Evolutionary conservation across 2,888 invertebrate species (phyloP).

Genomic region (Cryptocephalus moraei): DNA sequence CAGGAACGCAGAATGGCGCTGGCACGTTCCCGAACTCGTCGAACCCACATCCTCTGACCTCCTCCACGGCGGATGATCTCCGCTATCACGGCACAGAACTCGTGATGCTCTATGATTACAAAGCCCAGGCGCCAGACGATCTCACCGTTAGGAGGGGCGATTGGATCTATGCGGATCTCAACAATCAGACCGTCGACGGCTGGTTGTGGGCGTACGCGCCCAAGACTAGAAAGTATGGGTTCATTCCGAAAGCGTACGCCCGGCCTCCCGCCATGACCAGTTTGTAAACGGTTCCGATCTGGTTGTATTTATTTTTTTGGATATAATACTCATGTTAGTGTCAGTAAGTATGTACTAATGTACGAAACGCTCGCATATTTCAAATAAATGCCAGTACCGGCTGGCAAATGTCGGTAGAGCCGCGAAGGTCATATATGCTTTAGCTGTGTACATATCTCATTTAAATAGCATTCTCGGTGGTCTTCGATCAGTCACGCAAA

Average conservation of each 20-base stretch:
- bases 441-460: too few species aligned
- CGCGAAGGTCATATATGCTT: too few species aligned
- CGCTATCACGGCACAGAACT: slow-evolving; percentile 82
- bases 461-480: too few species aligned
- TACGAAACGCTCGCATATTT: too few species aligned
- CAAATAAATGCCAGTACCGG: too few species aligned
- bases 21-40: slow-evolving; percentile 26
- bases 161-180: slow-evolving; percentile 91
- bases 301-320: too few species aligned
- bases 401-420: too few species aligned
- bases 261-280: slow-evolving; percentile 87
- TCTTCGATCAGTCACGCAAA: too few species aligned
- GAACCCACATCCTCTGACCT: slow-evolving; percentile 26
- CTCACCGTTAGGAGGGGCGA: slow-evolving; percentile 83
- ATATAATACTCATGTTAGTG: too few species aligned
- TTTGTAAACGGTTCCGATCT: slow-evolving; percentile 37
- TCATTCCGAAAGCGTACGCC: slow-evolving; percentile 91
- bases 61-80: slow-evolving; percentile 48
- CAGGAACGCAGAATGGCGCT: slow-evolving; percentile 22
- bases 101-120: slow-evolving; percentile 92
- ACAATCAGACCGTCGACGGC: slow-evolving; percentile 88
- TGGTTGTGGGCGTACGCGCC: slow-evolving; percentile 95
- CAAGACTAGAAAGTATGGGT: slow-evolving; percentile 84
- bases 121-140: slow-evolving; percentile 90
- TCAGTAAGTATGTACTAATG: too few species aligned